Conservation (phyloP, 2,888 invertebrate species). For the Caenorhabditis imperialis region DNA sequence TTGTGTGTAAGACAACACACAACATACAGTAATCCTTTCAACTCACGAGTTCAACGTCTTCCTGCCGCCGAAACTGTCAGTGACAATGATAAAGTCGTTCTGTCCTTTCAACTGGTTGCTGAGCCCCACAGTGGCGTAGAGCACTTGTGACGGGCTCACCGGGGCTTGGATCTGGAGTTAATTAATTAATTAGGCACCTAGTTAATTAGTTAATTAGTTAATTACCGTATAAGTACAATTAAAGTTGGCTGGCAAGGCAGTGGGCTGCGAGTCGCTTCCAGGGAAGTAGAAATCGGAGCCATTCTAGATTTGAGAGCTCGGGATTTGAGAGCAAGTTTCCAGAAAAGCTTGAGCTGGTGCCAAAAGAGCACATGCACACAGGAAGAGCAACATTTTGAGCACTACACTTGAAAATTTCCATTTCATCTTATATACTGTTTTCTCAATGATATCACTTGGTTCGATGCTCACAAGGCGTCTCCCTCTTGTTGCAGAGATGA, state of each 20-base stretch:
- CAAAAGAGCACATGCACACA: no score
- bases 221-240: slow-evolving; percentile 15
- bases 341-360: no score
- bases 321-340: slow-evolving; percentile 19
- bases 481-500: no score
- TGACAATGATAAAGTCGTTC: slow-evolving; percentile 17
- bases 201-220: neutral
- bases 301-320: neutral
- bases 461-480: no score
- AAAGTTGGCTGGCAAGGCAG: slow-evolving; percentile 14
- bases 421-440: no score
- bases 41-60: no score
- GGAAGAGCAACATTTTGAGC: no score
- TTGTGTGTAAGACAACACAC: no score
- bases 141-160: slow-evolving; percentile 1
- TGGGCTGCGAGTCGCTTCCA: neutral
- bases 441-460: no score
- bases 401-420: no score
- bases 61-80: slow-evolving; percentile 9
- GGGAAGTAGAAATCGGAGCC: slow-evolving; percentile 6
- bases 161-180: slow-evolving; percentile 12
- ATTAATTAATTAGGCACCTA: no score
- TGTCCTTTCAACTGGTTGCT: slow-evolving; percentile 6
- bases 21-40: no score
- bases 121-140: neutral